These are phyloP conservation scores for Cephus pygmeus DNA, from an alignment of 2,888 invertebrate species.

Conservation along the genomic window DNA sequence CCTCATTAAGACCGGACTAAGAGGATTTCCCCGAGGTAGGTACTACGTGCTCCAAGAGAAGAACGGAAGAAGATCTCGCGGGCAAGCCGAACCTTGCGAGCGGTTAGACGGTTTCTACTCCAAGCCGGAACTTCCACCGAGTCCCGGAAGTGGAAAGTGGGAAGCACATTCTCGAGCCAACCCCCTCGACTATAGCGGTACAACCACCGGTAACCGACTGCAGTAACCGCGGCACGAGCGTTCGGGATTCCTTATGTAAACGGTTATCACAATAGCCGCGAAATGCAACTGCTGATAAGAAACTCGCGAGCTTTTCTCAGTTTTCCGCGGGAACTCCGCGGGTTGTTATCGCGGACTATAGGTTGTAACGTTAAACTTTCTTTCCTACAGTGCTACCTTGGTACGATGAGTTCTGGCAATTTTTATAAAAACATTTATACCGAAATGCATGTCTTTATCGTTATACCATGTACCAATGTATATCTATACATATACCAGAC, in stretches of 20 bases:
- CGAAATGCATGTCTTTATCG: not conserved
- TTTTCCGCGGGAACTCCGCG: constrained; percentile 32
- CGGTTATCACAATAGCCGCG: constrained; percentile 56
- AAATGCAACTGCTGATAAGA: constrained; percentile 48
- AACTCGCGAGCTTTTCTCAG: constrained; percentile 43
- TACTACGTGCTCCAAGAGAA: constrained; percentile 8
- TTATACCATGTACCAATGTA: not conserved
- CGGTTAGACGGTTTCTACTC: not conserved
- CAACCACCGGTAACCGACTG: constrained; percentile 24
- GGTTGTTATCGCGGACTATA: constrained; percentile 43
- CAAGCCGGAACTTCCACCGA: not conserved
- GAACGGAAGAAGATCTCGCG: not conserved
- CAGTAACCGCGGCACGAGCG: constrained; percentile 43
- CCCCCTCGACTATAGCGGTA: not conserved
- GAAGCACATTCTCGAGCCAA: not conserved
- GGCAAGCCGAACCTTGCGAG: not conserved
- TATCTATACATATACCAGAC: not conserved
- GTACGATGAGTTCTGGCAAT: not conserved
- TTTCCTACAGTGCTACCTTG: not conserved
- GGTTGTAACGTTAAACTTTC: not conserved
- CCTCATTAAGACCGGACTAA: constrained; percentile 57
- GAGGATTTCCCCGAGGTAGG: constrained; percentile 49
- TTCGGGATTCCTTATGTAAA: constrained; percentile 55
- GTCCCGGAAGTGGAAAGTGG: constrained; percentile 2
- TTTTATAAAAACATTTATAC: not conserved